phyloP scores from a whole-genome alignment of 2,888 invertebrate genomes.

The Hetaerina titia region DNA sequence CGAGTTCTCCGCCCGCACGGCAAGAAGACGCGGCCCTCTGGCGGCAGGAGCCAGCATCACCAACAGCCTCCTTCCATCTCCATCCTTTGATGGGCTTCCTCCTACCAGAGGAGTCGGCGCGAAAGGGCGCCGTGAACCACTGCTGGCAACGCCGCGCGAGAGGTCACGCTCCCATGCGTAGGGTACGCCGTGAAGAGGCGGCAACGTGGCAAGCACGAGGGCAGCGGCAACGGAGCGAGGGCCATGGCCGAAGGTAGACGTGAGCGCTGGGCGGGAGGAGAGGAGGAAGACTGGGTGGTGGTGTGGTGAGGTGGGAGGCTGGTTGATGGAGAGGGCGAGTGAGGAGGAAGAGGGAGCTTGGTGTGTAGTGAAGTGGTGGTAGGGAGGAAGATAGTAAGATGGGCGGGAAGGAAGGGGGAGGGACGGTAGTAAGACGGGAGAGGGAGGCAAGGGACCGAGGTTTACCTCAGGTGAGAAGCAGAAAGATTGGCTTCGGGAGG shows the following conservation, averaged over 20 bases:
- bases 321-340: neutral
- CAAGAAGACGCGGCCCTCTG: slow-evolving; percentile 21
- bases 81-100: neutral
- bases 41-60: slow-evolving; percentile 35
- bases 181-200: slow-evolving; percentile 59
- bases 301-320: slow-evolving; percentile 66
- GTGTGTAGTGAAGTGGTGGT: neutral
- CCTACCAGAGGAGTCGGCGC: neutral
- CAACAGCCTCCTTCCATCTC: neutral
- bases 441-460: slow-evolving; percentile 69
- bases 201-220: slow-evolving; percentile 74
- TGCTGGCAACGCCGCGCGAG: slow-evolving; percentile 67
- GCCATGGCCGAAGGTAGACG: slow-evolving; percentile 69
- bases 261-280: slow-evolving; percentile 34
- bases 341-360: slow-evolving; percentile 40
- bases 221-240: slow-evolving; percentile 71
- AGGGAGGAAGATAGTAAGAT: slow-evolving; percentile 68
- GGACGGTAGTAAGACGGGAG: slow-evolving; percentile 54
- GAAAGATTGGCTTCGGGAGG: slow-evolving; percentile 40
- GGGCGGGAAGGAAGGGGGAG: slow-evolving; percentile 68
- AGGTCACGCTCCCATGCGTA: slow-evolving; percentile 66
- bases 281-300: slow-evolving; percentile 68
- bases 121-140: slow-evolving; percentile 46
- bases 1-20: neutral
- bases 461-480: slow-evolving; percentile 53